Percentiles rank a stretch among this genome's conserved stretches.
phyloP scores from a whole-genome alignment of 2,113 vertebrate genomes.

The Ceyx melanurus region DNA sequence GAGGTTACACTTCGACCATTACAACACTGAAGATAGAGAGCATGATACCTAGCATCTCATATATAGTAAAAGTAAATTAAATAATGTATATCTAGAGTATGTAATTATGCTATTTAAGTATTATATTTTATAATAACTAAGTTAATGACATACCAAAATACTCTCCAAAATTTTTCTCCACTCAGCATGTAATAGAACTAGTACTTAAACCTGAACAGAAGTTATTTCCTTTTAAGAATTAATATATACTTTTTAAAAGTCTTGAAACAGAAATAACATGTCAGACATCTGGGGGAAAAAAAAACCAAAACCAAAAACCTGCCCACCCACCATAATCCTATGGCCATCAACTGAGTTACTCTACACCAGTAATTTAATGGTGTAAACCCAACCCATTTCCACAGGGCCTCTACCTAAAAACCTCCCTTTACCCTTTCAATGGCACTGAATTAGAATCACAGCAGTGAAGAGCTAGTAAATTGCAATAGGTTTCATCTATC shows the following conservation, averaged over 20 bases:
- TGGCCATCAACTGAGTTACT: neutral
- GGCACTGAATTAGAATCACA: neutral
- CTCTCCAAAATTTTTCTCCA: neutral
- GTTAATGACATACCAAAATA: slow-evolving; percentile 12
- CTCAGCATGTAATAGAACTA: neutral
- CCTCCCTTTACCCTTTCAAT: neutral
- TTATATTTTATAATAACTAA: neutral
- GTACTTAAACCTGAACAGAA: neutral
- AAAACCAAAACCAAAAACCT: too few relatives aligned
- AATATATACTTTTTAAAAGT: neutral
- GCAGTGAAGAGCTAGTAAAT: neutral
- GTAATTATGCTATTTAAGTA: neutral
- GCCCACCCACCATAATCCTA: neutral
- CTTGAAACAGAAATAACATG: neutral
- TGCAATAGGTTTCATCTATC: neutral
- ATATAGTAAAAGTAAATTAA: neutral
- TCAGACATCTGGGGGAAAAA: neutral
- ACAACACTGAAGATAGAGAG: neutral
- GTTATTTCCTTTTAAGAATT: neutral
- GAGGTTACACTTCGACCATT: neutral
- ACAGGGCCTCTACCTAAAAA: neutral
- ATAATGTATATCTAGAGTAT: neutral
- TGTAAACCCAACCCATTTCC: neutral
- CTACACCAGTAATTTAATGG: neutral
- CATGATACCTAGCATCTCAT: neutral